Percentiles rank a stretch among this genome's conserved stretches.
Evolutionary conservation across 2,888 invertebrate species (phyloP).

Genomic region (Athalia cordata): DNA sequence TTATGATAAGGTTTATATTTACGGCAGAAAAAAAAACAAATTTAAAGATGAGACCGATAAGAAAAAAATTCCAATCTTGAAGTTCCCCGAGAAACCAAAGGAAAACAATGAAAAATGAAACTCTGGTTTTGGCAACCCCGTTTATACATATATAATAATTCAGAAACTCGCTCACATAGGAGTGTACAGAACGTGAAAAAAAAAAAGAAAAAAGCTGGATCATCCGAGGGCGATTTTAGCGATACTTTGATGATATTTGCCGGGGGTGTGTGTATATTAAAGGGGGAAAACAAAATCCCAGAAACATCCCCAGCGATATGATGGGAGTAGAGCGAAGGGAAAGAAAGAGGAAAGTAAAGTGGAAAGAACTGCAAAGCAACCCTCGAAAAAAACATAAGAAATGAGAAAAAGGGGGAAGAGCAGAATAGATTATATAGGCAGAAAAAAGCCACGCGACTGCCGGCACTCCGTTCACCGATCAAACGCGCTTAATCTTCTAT

Average conservation of each 20-base stretch:
- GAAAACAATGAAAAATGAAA: too few relatives aligned
- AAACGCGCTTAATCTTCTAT: conserved; percentile 40
- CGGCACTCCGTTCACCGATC: conserved; percentile 22
- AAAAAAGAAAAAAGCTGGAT: conserved; percentile 9
- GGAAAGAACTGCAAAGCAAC: conserved; percentile 14
- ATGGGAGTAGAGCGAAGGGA: not conserved
- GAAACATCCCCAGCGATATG: not conserved
- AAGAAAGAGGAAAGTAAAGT: not conserved
- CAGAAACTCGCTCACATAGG: too few relatives aligned
- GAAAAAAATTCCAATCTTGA: too few relatives aligned
- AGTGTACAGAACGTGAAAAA: not conserved
- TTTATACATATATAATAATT: too few relatives aligned
- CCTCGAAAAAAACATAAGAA: too few relatives aligned
- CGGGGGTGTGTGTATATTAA: not conserved
- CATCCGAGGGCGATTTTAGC: not conserved
- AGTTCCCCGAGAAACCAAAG: too few relatives aligned
- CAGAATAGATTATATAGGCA: not conserved
- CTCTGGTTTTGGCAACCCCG: too few relatives aligned
- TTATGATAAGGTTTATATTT: too few relatives aligned
- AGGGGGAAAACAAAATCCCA: not conserved
- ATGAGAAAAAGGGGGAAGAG: not conserved
- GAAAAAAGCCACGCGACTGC: conserved; percentile 1
- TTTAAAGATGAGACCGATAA: too few relatives aligned
- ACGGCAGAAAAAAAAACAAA: too few relatives aligned
- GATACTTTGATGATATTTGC: conserved; percentile 39